Evolutionary conservation across 2,888 invertebrate genomes (phyloP).

Genomic region (Parascotia fuliginaria): DNA sequence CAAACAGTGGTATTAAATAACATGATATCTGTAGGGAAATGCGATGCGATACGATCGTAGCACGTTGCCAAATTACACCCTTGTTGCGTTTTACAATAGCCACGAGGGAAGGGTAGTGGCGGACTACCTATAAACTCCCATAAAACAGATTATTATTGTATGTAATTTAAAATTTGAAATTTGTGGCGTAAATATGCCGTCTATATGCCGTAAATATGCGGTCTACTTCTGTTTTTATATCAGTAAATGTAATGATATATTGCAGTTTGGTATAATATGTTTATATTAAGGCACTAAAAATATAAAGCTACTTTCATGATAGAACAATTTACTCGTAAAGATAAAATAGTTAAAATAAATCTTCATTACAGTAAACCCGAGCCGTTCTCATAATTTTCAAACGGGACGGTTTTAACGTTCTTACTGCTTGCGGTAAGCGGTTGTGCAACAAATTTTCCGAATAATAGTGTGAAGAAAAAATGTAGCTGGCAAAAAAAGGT

Average conservation of each 20-base stretch:
- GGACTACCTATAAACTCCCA: constrained; percentile 36
- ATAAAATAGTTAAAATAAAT: constrained; percentile 73
- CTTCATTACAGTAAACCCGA: constrained; percentile 72
- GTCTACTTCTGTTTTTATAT: not conserved
- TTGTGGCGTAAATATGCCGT: not conserved
- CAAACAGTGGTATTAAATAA: constrained; percentile 80
- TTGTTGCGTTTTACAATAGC: constrained; percentile 76
- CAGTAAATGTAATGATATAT: constrained; percentile 5
- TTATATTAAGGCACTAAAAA: constrained; percentile 33
- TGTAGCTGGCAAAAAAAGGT: constrained; percentile 46
- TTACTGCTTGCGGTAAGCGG: constrained; percentile 72
- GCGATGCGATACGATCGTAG: constrained; percentile 73
- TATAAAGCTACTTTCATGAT: constrained; percentile 37
- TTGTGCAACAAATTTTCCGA: constrained; percentile 68
- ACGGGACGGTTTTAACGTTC: constrained; percentile 70
- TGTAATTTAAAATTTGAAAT: constrained; percentile 21
- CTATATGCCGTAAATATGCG: not conserved
- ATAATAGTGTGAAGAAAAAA: constrained; percentile 64
- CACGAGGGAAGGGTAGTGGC: constrained; percentile 42
- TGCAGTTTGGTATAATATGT: constrained; percentile 7
- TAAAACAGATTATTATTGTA: constrained; percentile 32
- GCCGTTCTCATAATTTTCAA: constrained; percentile 73
- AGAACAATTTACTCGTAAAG: constrained; percentile 58
- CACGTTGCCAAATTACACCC: constrained; percentile 82
- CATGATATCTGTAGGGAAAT: constrained; percentile 77